Evolutionary conservation across 2,888 invertebrate genomes (phyloP).

Genomic region (Nomada lathburiana): DNA sequence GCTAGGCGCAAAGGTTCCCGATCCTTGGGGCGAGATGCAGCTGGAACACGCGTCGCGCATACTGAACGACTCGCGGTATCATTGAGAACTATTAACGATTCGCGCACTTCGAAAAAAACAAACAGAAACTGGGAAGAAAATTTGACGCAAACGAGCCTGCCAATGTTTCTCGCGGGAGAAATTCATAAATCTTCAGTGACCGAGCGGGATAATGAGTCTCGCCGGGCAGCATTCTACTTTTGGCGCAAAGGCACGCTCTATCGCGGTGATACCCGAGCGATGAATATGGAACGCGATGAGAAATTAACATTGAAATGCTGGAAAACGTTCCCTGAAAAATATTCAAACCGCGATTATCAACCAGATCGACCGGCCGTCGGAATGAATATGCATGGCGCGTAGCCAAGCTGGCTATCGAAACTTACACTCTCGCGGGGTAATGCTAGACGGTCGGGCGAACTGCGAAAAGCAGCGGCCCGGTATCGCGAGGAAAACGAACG

Average conservation of each 20-base stretch:
- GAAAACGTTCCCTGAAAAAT: slow-evolving; percentile 50
- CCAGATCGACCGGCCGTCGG: slow-evolving; percentile 13
- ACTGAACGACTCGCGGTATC: slow-evolving; percentile 40
- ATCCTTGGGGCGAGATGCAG: slow-evolving; percentile 75
- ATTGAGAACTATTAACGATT: slow-evolving; percentile 57
- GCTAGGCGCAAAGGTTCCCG: slow-evolving; percentile 68
- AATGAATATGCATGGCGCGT: slow-evolving; percentile 49
- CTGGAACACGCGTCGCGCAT: slow-evolving; percentile 49
- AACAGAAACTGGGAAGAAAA: background rate
- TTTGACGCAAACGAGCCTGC: background rate
- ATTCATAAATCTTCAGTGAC: slow-evolving; percentile 3
- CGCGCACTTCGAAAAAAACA: slow-evolving; percentile 4
- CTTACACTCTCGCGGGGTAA: slow-evolving; percentile 25
- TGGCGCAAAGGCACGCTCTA: slow-evolving; percentile 6
- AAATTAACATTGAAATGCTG: slow-evolving; percentile 45
- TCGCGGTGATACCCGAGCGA: slow-evolving; percentile 24
- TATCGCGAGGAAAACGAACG: slow-evolving; percentile 22
- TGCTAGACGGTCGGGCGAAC: background rate
- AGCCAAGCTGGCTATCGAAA: slow-evolving; percentile 12
- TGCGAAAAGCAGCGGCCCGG: slow-evolving; percentile 24
- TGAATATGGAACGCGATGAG: slow-evolving; percentile 40
- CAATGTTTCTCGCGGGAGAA: background rate
- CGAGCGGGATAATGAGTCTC: no score
- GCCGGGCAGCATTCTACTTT: slow-evolving; percentile 19
- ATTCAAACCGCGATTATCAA: slow-evolving; percentile 33